Conservation (phyloP, 2,888 invertebrate genomes). For the Heliconius sara region DNA sequence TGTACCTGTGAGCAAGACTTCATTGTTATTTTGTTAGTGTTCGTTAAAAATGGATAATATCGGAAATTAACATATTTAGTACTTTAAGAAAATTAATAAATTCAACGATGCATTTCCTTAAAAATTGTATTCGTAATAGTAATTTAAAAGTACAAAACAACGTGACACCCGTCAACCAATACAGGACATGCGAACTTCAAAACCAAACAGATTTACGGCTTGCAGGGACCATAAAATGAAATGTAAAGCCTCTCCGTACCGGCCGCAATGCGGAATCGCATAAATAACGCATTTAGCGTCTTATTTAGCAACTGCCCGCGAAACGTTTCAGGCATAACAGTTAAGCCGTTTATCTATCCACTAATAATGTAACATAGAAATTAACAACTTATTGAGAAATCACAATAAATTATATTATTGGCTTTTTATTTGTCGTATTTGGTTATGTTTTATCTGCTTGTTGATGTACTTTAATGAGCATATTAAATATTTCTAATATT, state of each 20-base stretch:
- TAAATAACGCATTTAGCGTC: constrained; percentile 67
- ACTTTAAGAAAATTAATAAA: neutral
- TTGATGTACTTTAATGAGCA: neutral
- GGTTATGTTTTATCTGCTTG: constrained; percentile 22
- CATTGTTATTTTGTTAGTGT: neutral
- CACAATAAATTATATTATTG: constrained; percentile 34
- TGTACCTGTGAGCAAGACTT: neutral
- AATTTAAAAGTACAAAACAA: neutral
- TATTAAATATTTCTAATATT: too few relatives aligned
- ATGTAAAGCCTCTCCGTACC: constrained; percentile 53
- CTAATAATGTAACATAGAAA: constrained; percentile 50
- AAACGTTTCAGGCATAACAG: constrained; percentile 59
- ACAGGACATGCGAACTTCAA: constrained; percentile 16
- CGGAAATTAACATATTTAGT: too few relatives aligned
- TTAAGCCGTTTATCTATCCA: constrained; percentile 66
- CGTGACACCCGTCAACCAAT: neutral
- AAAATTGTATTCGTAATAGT: neutral
- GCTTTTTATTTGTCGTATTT: constrained; percentile 21
- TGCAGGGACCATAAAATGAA: constrained; percentile 40
- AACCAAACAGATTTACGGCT: constrained; percentile 35
- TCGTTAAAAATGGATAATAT: neutral
- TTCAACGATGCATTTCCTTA: neutral
- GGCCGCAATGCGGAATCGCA: constrained; percentile 63
- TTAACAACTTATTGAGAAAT: constrained; percentile 42
- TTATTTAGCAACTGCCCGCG: constrained; percentile 69